These are phyloP conservation scores for Microchrysa polita DNA, from an alignment of 2,888 invertebrate species.

Conservation along the genomic window DNA sequence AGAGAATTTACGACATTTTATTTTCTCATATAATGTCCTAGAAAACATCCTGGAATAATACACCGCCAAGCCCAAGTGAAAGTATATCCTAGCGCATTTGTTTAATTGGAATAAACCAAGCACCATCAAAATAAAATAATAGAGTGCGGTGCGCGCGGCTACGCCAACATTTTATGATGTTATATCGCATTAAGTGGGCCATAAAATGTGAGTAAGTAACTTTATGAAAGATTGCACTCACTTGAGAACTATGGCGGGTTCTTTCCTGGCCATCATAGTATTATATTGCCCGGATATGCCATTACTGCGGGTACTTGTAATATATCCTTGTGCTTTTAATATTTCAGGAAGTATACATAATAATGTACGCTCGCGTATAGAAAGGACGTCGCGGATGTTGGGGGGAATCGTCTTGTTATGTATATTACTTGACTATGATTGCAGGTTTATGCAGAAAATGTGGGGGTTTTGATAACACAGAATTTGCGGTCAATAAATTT, in stretches of 20 bases:
- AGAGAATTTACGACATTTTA: slow-evolving; percentile 8
- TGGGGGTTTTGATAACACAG: neutral
- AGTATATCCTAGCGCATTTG: slow-evolving; percentile 14
- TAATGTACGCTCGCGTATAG: neutral
- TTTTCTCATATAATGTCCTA: neutral
- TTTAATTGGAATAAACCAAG: slow-evolving; percentile 23
- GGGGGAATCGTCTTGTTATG: neutral
- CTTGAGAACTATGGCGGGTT: slow-evolving; percentile 21
- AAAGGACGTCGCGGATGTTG: neutral
- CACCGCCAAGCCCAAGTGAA: neutral
- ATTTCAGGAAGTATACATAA: slow-evolving; percentile 5
- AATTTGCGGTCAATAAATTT: slow-evolving; percentile 2
- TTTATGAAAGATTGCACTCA: slow-evolving; percentile 2
- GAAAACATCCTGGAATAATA: neutral
- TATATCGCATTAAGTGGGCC: neutral
- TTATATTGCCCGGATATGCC: too few relatives aligned
- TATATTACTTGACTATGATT: neutral
- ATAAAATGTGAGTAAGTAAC: slow-evolving; percentile 7
- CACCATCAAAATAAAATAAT: slow-evolving; percentile 14
- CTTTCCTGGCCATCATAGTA: slow-evolving; percentile 27
- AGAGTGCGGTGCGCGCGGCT: too few relatives aligned
- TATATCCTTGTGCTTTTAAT: neutral
- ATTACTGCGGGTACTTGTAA: neutral
- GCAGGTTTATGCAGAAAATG: neutral
- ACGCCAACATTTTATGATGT: slow-evolving; percentile 6